Evolutionary conservation across 2,113 vertebrate species (phyloP).

Genomic region (Syngnathoides biaculeatus): DNA sequence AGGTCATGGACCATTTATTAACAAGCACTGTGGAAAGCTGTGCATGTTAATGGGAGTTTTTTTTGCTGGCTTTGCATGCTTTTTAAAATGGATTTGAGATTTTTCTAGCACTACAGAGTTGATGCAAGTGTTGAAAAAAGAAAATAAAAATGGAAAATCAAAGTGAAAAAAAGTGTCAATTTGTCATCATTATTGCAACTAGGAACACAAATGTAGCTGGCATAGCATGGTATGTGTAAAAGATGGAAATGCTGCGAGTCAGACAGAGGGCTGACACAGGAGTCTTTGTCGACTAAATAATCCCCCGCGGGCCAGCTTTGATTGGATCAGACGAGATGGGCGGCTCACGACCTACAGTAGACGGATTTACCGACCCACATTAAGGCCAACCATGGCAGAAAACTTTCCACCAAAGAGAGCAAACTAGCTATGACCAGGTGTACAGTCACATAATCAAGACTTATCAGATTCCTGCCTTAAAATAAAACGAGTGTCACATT

Average conservation of each 20-base stretch:
- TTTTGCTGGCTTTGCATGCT: neutral
- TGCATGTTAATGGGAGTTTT: neutral
- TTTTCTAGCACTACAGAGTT: neutral
- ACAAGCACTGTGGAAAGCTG: neutral
- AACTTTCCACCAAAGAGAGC: neutral
- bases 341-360: neutral
- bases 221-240: neutral
- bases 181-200: neutral
- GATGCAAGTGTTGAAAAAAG: neutral
- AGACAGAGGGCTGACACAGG: neutral
- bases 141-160: neutral
- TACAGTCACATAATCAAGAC: neutral
- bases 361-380: neutral
- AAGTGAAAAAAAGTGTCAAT: neutral
- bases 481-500: neutral
- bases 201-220: neutral
- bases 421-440: neutral
- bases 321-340: neutral
- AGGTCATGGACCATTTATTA: neutral
- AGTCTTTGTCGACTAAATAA: constrained; percentile 3
- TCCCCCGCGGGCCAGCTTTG: neutral
- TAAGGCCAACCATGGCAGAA: neutral
- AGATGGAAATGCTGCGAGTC: neutral
- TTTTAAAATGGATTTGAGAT: neutral
- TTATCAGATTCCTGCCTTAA: neutral